Conservation (phyloP, 2,797 vertebrate species). For the Cheirogaleus major region DNA sequence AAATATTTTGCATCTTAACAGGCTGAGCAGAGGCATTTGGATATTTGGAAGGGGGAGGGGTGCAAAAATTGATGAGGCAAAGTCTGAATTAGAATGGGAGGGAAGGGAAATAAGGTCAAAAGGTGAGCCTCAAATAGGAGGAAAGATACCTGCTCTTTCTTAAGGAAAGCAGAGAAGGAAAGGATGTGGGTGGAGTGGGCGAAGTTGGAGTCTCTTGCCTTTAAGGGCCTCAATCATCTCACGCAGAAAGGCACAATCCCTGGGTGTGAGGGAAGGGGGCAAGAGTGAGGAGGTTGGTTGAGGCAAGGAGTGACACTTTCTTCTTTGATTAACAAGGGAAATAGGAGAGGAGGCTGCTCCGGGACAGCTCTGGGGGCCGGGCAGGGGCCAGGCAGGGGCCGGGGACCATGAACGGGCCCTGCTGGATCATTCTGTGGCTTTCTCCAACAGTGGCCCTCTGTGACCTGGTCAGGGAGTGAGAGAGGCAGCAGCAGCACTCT, state of each 20-base stretch:
- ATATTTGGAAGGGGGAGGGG: neutral
- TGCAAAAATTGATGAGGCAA: neutral
- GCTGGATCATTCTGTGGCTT: neutral
- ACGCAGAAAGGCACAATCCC: neutral
- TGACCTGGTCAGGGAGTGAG: neutral
- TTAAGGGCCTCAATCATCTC: neutral
- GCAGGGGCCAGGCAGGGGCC: neutral
- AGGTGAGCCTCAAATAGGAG: neutral
- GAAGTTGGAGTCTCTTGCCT: neutral
- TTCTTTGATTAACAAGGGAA: neutral
- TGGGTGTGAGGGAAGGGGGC: neutral
- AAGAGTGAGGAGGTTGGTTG: neutral
- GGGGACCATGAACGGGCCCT: neutral
- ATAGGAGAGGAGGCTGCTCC: neutral
- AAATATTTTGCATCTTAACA: neutral
- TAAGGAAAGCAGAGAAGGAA: neutral
- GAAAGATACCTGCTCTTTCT: neutral
- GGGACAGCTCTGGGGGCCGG: neutral
- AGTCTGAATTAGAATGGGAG: neutral
- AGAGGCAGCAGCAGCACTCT: neutral
- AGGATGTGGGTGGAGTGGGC: no score
- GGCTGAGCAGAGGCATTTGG: neutral
- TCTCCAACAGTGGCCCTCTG: neutral
- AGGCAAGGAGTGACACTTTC: neutral
- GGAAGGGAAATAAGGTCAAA: neutral